Evolutionary conservation across 2,797 vertebrate genomes (phyloP).

Genomic region (Salarias fasciatus): DNA sequence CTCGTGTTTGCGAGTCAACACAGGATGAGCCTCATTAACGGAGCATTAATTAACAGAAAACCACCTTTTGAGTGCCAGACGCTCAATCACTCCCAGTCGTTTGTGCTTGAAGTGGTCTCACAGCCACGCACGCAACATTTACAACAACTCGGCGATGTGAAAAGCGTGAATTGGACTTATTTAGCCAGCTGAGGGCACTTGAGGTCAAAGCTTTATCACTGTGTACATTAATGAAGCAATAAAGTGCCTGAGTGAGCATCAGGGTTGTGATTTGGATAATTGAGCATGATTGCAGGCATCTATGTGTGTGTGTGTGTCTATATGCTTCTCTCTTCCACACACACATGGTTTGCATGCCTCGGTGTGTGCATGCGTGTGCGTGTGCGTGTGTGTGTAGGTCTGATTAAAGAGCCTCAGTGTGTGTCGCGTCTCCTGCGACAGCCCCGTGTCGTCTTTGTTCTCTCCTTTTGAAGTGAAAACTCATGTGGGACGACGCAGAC

Average conservation of each 20-base stretch:
- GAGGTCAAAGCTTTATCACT: slow-evolving; percentile 30
- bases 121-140: neutral
- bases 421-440: slow-evolving; percentile 5
- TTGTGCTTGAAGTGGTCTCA: neutral
- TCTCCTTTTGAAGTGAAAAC: slow-evolving; percentile 13
- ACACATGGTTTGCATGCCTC: neutral
- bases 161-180: slow-evolving; percentile 1
- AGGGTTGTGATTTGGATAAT: slow-evolving; percentile 28
- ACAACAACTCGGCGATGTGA: slow-evolving; percentile 4
- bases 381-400: neutral
- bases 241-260: slow-evolving; percentile 2
- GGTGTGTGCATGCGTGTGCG: too few relatives aligned
- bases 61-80: neutral
- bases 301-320: neutral
- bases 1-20: neutral
- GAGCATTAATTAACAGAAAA: slow-evolving; percentile 6
- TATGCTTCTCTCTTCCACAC: neutral
- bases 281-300: slow-evolving; percentile 6
- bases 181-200: slow-evolving; percentile 10
- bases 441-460: slow-evolving; percentile 23
- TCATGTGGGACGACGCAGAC: slow-evolving; percentile 27
- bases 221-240: slow-evolving; percentile 15
- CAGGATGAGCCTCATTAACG: slow-evolving; percentile 2
- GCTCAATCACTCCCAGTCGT: slow-evolving; percentile 6
- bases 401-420: slow-evolving; percentile 14